phyloP scores from a whole-genome alignment of 1,140 invertebrate species.

The Drosophila willistoni region DNA sequence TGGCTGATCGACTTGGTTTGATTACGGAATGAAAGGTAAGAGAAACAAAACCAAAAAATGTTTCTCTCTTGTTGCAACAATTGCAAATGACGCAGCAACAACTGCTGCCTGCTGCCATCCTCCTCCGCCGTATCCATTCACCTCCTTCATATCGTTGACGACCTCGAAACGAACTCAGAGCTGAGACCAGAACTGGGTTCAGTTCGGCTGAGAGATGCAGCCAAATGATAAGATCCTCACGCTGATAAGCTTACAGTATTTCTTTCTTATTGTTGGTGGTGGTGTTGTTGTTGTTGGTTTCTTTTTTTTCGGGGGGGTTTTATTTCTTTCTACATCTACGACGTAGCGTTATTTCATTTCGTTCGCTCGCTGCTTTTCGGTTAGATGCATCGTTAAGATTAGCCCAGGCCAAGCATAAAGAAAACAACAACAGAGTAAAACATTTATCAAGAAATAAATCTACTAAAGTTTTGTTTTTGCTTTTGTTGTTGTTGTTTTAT shows the following conservation, averaged over 20 bases:
- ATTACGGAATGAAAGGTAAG: constrained; percentile 46
- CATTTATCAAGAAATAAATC: constrained; percentile 81
- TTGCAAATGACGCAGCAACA: constrained; percentile 65
- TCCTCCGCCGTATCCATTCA: constrained; percentile 22
- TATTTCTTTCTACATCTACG: constrained; percentile 53
- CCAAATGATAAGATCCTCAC: constrained; percentile 74
- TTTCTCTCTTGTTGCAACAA: constrained; percentile 40
- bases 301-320: constrained; percentile 20
- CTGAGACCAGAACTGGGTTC: constrained; percentile 42
- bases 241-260: constrained; percentile 69
- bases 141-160: constrained; percentile 1
- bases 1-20: constrained; percentile 71
- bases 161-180: constrained; percentile 37
- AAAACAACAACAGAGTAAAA: constrained; percentile 65
- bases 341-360: constrained; percentile 74
- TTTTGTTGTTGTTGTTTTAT: constrained; percentile 37
- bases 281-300: constrained; percentile 13
- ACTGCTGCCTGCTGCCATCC: not conserved
- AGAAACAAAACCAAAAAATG: constrained; percentile 16
- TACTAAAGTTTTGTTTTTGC: constrained; percentile 61
- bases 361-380: constrained; percentile 55
- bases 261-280: constrained; percentile 41
- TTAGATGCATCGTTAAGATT: constrained; percentile 80
- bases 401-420: constrained; percentile 56
- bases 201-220: constrained; percentile 50